These are phyloP conservation scores for Drosophila busckii DNA, from an alignment of 1,140 invertebrate species.

Conservation along the genomic window DNA sequence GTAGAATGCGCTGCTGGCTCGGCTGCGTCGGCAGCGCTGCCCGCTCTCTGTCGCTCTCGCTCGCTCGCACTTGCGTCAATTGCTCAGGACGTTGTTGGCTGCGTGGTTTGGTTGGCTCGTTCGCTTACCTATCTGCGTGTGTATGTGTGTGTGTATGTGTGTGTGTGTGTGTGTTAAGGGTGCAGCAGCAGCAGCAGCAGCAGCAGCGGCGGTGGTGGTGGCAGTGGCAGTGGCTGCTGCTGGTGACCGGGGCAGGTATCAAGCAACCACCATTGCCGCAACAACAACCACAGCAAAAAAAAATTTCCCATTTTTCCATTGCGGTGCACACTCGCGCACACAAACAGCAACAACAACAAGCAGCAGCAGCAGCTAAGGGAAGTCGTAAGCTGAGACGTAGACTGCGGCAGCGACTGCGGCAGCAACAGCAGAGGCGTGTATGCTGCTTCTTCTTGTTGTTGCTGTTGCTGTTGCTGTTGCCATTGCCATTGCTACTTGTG, in stretches of 20 bases:
- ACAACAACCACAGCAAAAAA: constrained; percentile 79
- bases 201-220: constrained; percentile 17
- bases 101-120: constrained; percentile 62
- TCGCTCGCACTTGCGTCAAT: constrained; percentile 23
- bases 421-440: constrained; percentile 29
- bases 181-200: constrained; percentile 39
- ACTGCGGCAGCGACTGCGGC: constrained; percentile 3
- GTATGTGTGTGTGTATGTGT: constrained; percentile 20
- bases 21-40: constrained; percentile 29
- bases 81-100: constrained; percentile 36
- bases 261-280: constrained; percentile 78
- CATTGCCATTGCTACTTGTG: constrained; percentile 55
- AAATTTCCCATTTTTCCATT: constrained; percentile 79
- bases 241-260: constrained; percentile 65
- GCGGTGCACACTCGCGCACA: constrained; percentile 54
- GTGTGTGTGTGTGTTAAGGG: constrained; percentile 47
- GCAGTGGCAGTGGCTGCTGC: constrained; percentile 55
- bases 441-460: constrained; percentile 21
- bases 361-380: constrained; percentile 17
- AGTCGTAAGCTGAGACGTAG: constrained; percentile 9
- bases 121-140: constrained; percentile 47
- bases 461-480: constrained; percentile 7
- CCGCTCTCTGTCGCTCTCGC: constrained; percentile 10
- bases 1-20: constrained; percentile 64
- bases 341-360: constrained; percentile 14